Percentiles rank a stretch among this genome's conserved stretches.
phyloP scores from a whole-genome alignment of 2,888 invertebrate genomes.

The Drosophila subsilvestris region DNA sequence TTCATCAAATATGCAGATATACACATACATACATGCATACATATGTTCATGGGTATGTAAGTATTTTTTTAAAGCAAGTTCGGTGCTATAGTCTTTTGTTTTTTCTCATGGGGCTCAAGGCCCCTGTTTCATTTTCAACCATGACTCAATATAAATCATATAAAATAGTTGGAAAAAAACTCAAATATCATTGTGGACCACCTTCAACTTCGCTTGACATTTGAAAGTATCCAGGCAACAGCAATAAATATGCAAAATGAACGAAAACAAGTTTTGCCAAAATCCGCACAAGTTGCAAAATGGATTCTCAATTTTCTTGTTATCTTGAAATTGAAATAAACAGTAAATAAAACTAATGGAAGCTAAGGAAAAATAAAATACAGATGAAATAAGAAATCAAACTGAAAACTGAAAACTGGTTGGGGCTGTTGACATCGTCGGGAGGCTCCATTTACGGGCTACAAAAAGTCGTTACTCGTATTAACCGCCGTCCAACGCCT shows the following conservation, averaged over 20 bases:
- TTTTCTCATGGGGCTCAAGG: conserved; percentile 25
- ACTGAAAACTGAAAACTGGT: conserved; percentile 33
- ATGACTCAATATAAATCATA: conserved; percentile 72
- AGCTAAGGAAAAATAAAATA: conserved; percentile 19
- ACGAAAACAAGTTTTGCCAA: conserved; percentile 49
- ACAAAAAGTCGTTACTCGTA: conserved; percentile 53
- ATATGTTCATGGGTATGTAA: no score
- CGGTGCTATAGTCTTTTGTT: conserved; percentile 64
- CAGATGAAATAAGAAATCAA: conserved; percentile 14
- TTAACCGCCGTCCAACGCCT: conserved; percentile 65
- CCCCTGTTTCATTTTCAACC: conserved; percentile 33
- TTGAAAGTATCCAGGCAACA: conserved; percentile 65
- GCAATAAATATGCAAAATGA: conserved; percentile 68
- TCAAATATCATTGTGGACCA: conserved; percentile 58
- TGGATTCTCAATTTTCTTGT: conserved; percentile 69
- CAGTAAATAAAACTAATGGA: conserved; percentile 23
- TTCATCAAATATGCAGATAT: background rate
- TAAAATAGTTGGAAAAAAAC: conserved; percentile 30
- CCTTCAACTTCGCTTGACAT: conserved; percentile 76
- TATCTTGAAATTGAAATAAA: conserved; percentile 34
- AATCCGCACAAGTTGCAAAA: conserved; percentile 32
- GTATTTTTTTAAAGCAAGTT: conserved; percentile 58
- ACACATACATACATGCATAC: background rate
- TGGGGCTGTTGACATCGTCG: conserved; percentile 69
- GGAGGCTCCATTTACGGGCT: conserved; percentile 70